Evolutionary conservation across 2,797 vertebrate genomes (phyloP).

Genomic region (Petrocephalus sullivani): DNA sequence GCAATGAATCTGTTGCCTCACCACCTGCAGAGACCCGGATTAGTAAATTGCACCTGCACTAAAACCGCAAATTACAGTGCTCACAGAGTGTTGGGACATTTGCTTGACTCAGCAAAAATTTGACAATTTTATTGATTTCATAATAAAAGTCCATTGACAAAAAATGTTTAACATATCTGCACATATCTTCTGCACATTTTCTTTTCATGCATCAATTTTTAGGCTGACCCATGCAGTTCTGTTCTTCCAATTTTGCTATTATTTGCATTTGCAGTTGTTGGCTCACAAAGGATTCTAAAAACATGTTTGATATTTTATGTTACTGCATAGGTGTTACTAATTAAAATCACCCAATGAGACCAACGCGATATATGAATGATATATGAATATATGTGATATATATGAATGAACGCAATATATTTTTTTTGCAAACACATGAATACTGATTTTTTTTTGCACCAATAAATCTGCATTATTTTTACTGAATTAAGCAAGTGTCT

Average conservation of each 20-base stretch:
- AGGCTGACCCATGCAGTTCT: neutral
- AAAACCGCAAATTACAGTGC: neutral
- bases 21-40: slow-evolving; percentile 60
- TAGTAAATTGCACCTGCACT: neutral
- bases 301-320: neutral
- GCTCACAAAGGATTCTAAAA: neutral
- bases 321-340: neutral
- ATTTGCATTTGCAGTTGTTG: neutral
- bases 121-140: neutral
- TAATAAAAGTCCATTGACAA: neutral
- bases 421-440: neutral
- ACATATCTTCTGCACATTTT: neutral
- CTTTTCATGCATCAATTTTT: neutral
- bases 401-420: too few species aligned
- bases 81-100: neutral
- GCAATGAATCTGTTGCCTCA: slow-evolving; percentile 68
- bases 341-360: neutral
- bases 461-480: neutral
- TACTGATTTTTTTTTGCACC: neutral
- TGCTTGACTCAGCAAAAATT: neutral
- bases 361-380: too few species aligned
- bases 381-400: neutral
- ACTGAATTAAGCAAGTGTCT: neutral
- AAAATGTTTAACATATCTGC: neutral
- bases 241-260: neutral